These are phyloP conservation scores for Fulmarus glacialis DNA, from an alignment of 2,113 vertebrate species.

Conservation along the genomic window DNA sequence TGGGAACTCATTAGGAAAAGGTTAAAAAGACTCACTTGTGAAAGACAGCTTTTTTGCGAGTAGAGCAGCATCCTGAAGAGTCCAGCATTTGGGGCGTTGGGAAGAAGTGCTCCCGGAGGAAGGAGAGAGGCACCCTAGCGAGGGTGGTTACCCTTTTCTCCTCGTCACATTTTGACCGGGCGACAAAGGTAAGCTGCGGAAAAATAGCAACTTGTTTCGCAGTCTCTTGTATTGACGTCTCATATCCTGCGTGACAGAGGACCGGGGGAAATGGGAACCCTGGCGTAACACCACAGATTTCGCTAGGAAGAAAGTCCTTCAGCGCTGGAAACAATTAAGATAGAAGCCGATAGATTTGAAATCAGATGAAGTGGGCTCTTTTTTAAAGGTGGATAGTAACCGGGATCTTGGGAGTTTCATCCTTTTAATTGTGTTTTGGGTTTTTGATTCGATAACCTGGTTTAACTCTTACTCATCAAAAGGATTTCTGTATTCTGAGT, in stretches of 20 bases:
- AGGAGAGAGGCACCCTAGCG: neutral
- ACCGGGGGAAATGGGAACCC: neutral
- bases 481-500: neutral
- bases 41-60: slow-evolving; percentile 27
- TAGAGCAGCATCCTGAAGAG: slow-evolving; percentile 18
- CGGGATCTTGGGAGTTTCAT: neutral
- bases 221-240: slow-evolving; percentile 11
- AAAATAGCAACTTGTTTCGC: neutral
- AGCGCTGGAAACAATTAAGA: neutral
- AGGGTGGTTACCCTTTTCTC: neutral
- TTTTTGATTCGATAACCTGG: neutral
- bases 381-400: neutral
- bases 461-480: neutral
- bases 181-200: neutral
- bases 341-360: neutral
- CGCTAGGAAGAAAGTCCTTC: neutral
- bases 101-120: neutral
- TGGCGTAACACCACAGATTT: neutral
- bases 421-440: neutral
- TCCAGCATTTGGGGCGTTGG: neutral
- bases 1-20: slow-evolving; percentile 80
- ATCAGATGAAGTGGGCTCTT: neutral
- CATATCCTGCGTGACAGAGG: neutral
- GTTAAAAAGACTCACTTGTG: slow-evolving; percentile 65
- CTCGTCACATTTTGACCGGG: neutral